These are phyloP conservation scores for Lynx canadensis DNA, from an alignment of 2,113 vertebrate genomes.

Conservation along the genomic window DNA sequence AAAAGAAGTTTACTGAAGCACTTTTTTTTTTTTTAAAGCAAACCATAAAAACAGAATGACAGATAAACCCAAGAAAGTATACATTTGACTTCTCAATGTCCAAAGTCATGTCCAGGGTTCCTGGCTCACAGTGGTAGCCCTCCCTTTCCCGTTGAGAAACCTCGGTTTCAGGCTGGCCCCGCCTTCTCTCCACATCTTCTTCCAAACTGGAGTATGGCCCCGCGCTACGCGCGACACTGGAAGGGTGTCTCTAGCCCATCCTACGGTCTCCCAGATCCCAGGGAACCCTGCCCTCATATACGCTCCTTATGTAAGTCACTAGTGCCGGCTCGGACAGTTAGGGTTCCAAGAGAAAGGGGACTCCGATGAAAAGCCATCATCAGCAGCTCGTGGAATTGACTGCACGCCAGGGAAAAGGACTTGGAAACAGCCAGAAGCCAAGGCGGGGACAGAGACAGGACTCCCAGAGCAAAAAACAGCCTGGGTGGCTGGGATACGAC, in stretches of 20 bases:
- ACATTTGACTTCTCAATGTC: background rate
- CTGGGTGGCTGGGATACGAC: fast-evolving
- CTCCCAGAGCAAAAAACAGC: background rate
- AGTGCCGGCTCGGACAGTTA: fast-evolving
- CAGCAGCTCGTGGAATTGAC: background rate
- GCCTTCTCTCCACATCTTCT: background rate
- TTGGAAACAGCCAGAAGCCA: background rate
- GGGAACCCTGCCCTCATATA: background rate
- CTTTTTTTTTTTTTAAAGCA: background rate
- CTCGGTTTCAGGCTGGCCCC: background rate
- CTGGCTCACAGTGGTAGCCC: background rate
- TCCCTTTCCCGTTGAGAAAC: too few relatives aligned
- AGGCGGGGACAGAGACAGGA: background rate
- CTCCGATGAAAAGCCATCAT: too few relatives aligned
- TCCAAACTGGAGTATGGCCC: background rate
- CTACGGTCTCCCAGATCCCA: background rate
- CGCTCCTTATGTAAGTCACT: background rate
- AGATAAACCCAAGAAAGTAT: background rate
- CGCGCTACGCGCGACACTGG: background rate
- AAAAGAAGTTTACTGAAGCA: background rate
- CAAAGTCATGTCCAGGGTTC: fast-evolving
- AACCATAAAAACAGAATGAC: background rate
- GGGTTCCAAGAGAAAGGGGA: background rate
- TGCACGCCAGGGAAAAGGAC: background rate
- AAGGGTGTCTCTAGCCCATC: background rate